These are phyloP conservation scores for Caenorhabditis sp. DNA, from an alignment of 2,888 invertebrate species.

Conservation along the genomic window DNA sequence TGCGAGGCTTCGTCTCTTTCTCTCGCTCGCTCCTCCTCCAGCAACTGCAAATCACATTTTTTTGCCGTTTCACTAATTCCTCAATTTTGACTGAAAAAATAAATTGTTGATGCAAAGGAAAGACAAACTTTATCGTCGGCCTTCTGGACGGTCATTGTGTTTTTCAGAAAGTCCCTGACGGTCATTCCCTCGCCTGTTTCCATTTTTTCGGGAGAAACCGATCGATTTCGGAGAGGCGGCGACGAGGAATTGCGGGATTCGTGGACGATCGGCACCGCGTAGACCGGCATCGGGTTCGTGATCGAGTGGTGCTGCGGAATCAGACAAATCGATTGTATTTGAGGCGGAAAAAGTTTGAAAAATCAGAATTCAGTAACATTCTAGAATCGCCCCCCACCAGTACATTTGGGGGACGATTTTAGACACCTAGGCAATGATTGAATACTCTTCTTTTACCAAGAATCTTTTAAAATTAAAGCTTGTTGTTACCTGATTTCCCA, in stretches of 20 bases:
- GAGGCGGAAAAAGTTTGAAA: not conserved
- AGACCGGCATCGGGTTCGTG: constrained; percentile 30
- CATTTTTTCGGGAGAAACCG: constrained; percentile 40
- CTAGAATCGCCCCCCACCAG: too few species aligned
- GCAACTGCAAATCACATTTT: constrained; percentile 14
- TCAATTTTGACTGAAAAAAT: too few species aligned
- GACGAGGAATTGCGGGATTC: constrained; percentile 7
- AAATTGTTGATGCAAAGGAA: not conserved
- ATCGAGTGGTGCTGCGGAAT: constrained; percentile 12
- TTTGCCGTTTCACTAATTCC: too few species aligned
- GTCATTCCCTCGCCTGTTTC: constrained; percentile 43
- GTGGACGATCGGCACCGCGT: constrained; percentile 7
- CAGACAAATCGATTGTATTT: not conserved
- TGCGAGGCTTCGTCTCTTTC: constrained; percentile 28
- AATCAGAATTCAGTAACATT: not conserved
- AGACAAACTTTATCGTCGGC: constrained; percentile 26
- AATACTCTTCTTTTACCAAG: too few species aligned
- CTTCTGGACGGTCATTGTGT: constrained; percentile 39
- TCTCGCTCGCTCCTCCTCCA: constrained; percentile 24
- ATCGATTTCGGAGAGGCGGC: constrained; percentile 31
- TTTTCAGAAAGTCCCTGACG: constrained; percentile 47
- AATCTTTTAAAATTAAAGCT: too few species aligned
- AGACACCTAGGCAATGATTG: too few species aligned
- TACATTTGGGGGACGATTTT: too few species aligned
- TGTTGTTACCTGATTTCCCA: constrained; percentile 1